Evolutionary conservation across 35 echinoderm and acorn worm genomes (phyloP).

Genomic region (Ophiothrix spiculata): DNA sequence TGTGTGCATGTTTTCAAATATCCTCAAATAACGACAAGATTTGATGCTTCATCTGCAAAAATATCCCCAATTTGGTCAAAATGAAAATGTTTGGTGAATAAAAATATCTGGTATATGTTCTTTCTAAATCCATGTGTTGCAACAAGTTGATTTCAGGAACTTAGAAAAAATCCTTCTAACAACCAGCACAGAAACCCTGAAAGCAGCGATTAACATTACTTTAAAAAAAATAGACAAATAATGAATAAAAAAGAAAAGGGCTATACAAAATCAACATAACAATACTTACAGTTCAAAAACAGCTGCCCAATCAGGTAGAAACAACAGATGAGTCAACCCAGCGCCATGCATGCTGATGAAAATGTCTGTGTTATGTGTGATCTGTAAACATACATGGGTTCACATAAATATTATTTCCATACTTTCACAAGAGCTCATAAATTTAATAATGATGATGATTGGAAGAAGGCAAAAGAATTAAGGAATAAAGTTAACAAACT

Average conservation of each 20-base stretch:
- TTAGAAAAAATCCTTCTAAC: too few species aligned
- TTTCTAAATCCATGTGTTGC: too few species aligned
- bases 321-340: slow-evolving; percentile 87
- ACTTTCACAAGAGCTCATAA: too few species aligned
- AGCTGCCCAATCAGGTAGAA: slow-evolving; percentile 79
- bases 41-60: neutral
- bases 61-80: neutral
- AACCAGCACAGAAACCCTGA: too few species aligned
- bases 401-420: neutral
- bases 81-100: neutral
- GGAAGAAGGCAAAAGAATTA: too few species aligned
- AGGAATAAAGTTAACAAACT: too few species aligned
- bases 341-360: slow-evolving; percentile 96
- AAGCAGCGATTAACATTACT: neutral
- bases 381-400: slow-evolving; percentile 30
- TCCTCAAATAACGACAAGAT: neutral
- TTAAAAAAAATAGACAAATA: neutral
- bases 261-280: neutral
- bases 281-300: slow-evolving; percentile 97
- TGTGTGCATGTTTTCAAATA: too few species aligned
- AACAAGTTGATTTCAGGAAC: too few species aligned
- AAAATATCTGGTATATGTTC: too few species aligned
- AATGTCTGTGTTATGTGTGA: slow-evolving; percentile 81
- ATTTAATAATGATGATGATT: too few species aligned
- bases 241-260: neutral